Percentiles rank a stretch among this genome's conserved stretches.
Evolutionary conservation across 1,140 invertebrate species (phyloP).

Genomic region (Oreohelix idahoensis): DNA sequence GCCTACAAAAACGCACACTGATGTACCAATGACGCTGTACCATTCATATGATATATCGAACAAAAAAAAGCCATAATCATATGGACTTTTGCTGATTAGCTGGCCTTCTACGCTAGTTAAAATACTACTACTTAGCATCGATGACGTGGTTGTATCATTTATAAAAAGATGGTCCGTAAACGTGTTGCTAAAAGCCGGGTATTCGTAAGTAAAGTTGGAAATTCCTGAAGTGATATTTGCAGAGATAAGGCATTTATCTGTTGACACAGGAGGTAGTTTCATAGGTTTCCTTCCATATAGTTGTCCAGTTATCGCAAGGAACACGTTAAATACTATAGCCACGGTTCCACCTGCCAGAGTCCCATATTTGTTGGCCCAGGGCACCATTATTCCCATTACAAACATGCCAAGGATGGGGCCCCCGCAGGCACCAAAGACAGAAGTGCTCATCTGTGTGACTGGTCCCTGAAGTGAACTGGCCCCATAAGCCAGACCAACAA

Average conservation of each 20-base stretch:
- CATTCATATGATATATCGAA: slow-evolving; percentile 30
- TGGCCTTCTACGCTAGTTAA: too few species aligned
- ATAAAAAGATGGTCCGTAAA: too few species aligned
- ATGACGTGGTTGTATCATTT: background rate
- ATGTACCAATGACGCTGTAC: slow-evolving; percentile 11
- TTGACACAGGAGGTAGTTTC: background rate
- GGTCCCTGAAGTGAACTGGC: background rate
- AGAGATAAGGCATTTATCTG: background rate
- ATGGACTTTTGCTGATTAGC: background rate
- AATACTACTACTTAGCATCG: too few species aligned
- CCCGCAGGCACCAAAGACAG: slow-evolving; percentile 23
- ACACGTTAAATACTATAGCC: slow-evolving; percentile 1
- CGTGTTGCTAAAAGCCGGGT: background rate
- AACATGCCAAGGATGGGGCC: slow-evolving; percentile 36
- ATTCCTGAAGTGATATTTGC: background rate
- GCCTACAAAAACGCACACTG: background rate
- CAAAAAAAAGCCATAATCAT: slow-evolving; percentile 9
- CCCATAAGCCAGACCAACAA: background rate
- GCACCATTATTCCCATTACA: slow-evolving; percentile 77
- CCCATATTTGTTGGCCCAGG: slow-evolving; percentile 77
- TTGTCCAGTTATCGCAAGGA: background rate
- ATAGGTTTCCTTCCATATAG: background rate
- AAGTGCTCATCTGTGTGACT: slow-evolving; percentile 9
- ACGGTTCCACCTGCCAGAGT: background rate
- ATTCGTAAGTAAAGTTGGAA: background rate